Evolutionary conservation across 2,113 vertebrate genomes (phyloP).

Genomic region (Chaetorhynchus papuensis): DNA sequence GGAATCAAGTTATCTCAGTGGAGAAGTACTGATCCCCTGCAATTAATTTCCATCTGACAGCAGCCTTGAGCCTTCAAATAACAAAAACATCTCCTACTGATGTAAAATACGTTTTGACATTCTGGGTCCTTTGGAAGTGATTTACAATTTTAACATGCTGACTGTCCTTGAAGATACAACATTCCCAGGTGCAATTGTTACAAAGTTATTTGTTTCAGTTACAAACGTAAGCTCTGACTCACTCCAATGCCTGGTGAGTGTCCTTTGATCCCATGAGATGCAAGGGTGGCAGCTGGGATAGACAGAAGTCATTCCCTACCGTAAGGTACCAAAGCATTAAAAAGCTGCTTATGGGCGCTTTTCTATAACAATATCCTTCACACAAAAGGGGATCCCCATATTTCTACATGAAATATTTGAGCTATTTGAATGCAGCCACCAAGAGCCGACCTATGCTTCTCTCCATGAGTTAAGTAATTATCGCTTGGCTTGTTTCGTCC

Average conservation of each 20-base stretch:
- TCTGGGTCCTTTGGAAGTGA: not conserved
- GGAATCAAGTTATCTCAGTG: not conserved
- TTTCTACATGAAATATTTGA: not conserved
- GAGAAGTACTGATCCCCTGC: not conserved
- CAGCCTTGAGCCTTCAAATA: slow-evolving; percentile 15
- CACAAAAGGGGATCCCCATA: rapidly evolving
- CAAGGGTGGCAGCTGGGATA: not conserved
- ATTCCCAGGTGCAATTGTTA: not conserved
- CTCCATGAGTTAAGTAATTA: not conserved
- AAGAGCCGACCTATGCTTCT: not conserved
- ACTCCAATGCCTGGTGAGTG: not conserved
- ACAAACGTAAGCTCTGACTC: not conserved
- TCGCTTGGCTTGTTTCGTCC: not conserved
- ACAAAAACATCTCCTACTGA: not conserved
- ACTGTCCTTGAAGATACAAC: not conserved
- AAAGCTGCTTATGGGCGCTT: not conserved
- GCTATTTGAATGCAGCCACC: not conserved
- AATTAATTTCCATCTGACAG: slow-evolving; percentile 9
- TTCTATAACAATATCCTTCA: not conserved
- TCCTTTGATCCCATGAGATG: not conserved
- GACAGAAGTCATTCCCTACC: not conserved
- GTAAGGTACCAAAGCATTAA: not conserved
- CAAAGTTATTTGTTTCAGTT: not conserved
- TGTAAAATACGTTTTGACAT: not conserved
- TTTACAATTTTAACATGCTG: not conserved